A percentile compares a stretch with the other conserved stretches of the same genome.
Evolutionary conservation across 1,140 invertebrate genomes (phyloP).

Genomic region (Calephelis nemesis): DNA sequence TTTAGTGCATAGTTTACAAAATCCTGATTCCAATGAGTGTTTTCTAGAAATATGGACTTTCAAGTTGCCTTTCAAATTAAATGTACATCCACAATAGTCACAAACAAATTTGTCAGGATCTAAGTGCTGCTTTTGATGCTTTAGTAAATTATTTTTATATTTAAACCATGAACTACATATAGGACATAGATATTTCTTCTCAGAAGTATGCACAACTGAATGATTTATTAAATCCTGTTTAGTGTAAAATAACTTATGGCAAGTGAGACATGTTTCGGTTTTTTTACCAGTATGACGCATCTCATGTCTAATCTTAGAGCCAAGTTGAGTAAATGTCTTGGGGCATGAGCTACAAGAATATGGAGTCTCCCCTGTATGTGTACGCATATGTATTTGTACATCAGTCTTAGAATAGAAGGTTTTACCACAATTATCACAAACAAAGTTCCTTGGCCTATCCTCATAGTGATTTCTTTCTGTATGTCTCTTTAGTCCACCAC

Average conservation of each 20-base stretch:
- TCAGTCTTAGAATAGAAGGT: constrained; percentile 70
- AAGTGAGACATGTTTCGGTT: constrained; percentile 83
- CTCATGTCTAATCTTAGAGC: constrained; percentile 78
- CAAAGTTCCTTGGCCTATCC: constrained; percentile 46
- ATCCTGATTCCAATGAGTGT: constrained; percentile 64
- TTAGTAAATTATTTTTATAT: constrained; percentile 52
- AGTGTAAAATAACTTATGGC: constrained; percentile 79
- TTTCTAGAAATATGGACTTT: constrained; percentile 55
- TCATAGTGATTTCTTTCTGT: constrained; percentile 45
- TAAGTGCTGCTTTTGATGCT: constrained; percentile 53
- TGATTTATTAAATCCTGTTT: constrained; percentile 55
- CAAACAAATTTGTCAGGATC: constrained; percentile 56
- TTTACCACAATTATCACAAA: constrained; percentile 80
- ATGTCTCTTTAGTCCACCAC: constrained; percentile 66
- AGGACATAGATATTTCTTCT: constrained; percentile 53
- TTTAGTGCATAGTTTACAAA: constrained; percentile 56
- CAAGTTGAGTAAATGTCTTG: constrained; percentile 55
- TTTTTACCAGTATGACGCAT: constrained; percentile 88
- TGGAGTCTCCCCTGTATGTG: constrained; percentile 65
- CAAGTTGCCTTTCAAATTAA: constrained; percentile 79
- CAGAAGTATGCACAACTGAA: constrained; percentile 44
- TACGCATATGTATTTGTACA: constrained; percentile 53
- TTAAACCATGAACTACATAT: constrained; percentile 58
- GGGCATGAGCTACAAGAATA: constrained; percentile 55
- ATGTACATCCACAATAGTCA: constrained; percentile 70